These are phyloP conservation scores for Glossosoma conforme DNA, from an alignment of 1,140 invertebrate genomes.

Conservation along the genomic window DNA sequence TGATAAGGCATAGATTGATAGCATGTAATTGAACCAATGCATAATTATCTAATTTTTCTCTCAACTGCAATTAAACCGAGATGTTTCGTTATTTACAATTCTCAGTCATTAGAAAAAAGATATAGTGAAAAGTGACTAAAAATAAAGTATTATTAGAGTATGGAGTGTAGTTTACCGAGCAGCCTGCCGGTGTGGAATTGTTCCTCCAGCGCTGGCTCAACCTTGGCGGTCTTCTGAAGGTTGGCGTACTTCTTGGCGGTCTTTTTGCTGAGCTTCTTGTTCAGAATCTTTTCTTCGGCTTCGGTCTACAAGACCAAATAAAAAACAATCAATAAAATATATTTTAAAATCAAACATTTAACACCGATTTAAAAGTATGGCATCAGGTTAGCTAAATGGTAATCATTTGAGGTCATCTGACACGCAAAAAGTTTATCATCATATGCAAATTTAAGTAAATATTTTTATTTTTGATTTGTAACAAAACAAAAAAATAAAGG, in stretches of 20 bases:
- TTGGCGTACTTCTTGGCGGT: conserved; percentile 89
- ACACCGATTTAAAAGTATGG: conserved; percentile 14
- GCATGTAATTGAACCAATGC: too few species aligned
- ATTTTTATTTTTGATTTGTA: too few species aligned
- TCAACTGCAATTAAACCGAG: too few species aligned
- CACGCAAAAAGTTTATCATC: conserved; percentile 41
- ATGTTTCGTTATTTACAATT: too few species aligned
- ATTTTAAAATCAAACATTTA: conserved; percentile 1
- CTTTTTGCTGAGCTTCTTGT: conserved; percentile 92
- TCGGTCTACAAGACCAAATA: conserved; percentile 62
- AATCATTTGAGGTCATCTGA: conserved; percentile 38
- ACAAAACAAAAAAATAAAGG: too few species aligned
- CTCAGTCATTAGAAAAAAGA: too few species aligned
- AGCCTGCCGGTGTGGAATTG: conserved; percentile 95
- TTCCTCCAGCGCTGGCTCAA: conserved; percentile 90
- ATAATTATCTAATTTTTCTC: too few species aligned
- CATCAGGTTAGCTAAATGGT: conserved; percentile 4
- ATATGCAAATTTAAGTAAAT: conserved; percentile 5
- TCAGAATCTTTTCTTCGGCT: conserved; percentile 89
- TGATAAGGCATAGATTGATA: too few species aligned
- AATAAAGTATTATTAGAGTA: too few species aligned
- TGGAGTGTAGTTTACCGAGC: conserved; percentile 61
- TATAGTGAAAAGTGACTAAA: too few species aligned
- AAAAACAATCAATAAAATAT: conserved; percentile 2
- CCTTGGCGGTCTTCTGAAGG: conserved; percentile 87